Evolutionary conservation across 2,888 invertebrate species (phyloP).

Genomic region (Heterodera filipjevi): DNA sequence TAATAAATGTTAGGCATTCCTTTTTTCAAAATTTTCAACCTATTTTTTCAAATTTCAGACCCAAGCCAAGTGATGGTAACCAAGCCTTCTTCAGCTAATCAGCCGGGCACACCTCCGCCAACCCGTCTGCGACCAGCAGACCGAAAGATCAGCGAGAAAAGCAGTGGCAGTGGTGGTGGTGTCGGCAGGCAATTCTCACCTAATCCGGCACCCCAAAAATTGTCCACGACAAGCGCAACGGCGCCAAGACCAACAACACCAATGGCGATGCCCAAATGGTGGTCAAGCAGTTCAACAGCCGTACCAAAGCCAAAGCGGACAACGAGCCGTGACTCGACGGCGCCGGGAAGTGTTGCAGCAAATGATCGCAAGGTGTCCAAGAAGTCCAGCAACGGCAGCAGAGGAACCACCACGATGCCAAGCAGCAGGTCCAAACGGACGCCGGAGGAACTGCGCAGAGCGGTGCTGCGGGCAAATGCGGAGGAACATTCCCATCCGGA

Average conservation of each 20-base stretch:
- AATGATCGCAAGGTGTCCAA: background rate
- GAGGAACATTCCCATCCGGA: conserved; percentile 1
- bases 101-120: background rate
- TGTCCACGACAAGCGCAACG: background rate
- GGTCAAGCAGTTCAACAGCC: too few relatives aligned
- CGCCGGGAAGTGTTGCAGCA: background rate
- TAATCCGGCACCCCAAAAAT: background rate
- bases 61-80: background rate
- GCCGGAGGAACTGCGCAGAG: conserved; percentile 28
- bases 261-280: background rate
- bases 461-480: conserved; percentile 19
- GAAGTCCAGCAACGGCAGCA: background rate
- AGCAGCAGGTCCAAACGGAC: conserved; percentile 8
- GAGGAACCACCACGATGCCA: background rate
- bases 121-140: background rate
- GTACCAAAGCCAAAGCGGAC: background rate
- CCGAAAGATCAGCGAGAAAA: background rate
- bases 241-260: background rate
- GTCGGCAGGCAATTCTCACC: background rate
- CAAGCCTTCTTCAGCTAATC: background rate
- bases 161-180: too few relatives aligned
- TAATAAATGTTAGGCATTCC: too few relatives aligned
- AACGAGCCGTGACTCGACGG: background rate
- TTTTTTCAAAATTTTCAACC: background rate
- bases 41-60: background rate